Evolutionary conservation across 2,113 vertebrate genomes (phyloP).

Genomic region (Larimichthys crocea): DNA sequence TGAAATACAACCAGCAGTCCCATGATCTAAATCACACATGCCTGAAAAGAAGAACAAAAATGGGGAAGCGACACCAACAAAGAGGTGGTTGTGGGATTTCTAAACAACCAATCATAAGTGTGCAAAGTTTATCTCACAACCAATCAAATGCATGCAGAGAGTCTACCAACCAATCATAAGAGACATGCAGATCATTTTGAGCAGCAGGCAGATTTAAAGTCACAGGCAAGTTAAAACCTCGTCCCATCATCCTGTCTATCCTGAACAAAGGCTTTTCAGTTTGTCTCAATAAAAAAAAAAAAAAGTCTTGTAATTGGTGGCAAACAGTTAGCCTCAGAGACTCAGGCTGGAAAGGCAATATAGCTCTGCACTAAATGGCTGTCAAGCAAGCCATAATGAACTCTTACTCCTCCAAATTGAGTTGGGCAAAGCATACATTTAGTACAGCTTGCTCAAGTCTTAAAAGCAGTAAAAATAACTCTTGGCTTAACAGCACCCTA

Average conservation of each 20-base stretch:
- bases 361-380: constrained; percentile 13
- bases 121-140: not conserved
- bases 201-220: constrained; percentile 62
- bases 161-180: constrained; percentile 43
- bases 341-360: not conserved
- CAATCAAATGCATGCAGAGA: not conserved
- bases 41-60: not conserved
- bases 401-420: constrained; percentile 54
- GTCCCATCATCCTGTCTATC: not conserved
- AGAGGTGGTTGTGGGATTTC: not conserved
- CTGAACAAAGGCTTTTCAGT: not conserved
- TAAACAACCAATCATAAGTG: constrained; percentile 30
- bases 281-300: not conserved
- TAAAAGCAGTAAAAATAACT: constrained; percentile 75
- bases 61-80: constrained; percentile 12
- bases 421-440: not conserved
- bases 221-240: constrained; percentile 21
- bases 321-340: not conserved
- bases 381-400: constrained; percentile 59
- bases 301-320: not conserved
- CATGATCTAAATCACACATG: constrained; percentile 45
- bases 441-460: constrained; percentile 53
- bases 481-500: constrained; percentile 67
- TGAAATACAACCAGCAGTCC: constrained; percentile 11
- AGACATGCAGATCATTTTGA: constrained; percentile 3